Base-by-base conservation (phyloP, 2,888 invertebrate species). In the Dione juno region DNA sequence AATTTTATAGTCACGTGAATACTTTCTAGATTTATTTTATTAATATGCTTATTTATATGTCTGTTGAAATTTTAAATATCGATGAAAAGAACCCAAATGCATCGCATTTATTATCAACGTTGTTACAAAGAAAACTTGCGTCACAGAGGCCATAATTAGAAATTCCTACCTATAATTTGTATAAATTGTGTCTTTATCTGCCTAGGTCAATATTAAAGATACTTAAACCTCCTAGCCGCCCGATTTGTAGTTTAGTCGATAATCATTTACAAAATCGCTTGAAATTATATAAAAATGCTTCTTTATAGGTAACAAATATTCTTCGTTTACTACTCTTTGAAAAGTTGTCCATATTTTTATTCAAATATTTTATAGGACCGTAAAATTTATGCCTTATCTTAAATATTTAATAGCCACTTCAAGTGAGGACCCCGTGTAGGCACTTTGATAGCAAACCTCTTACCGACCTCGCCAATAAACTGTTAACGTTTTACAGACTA, bases 401-500 rank as follows among this genome's bases (percentile, higher is more conserved):
- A 61, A 45, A 61, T 3, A 43, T 61, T 74, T 74, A 70, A 74
- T 72, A 48, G 67, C 43, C 35, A 63, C 28, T 74, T 64, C 14
- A 21, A 61, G 66, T 69, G 70, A 64, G 72, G 74, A 67, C 70
- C 53, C 75, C 72, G 73, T 72, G 69, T 64, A 65, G 37, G 52
- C 70, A 67, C 53, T 67, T 66, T 67, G 70, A 74, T 68, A 71
- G 52, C 57, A 64, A 58, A 58, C 57, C 70, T 72, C 61, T 70
- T 64, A 69, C 70, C 54, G 64, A 59, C 70, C 64, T 58, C 57
- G 37, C 54, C 64, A 45, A 72, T 73, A 75, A 70, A 65, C 59
- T 70, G 67, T 69, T 69, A 54, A 59, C 64, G 70, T 76, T 73
- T 72, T 73, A 71, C 66, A 63, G 70, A 57, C 65, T 58, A 57